Base-by-base conservation (phyloP, 1,140 invertebrate genomes). In the Adelges cooleyi region DNA sequence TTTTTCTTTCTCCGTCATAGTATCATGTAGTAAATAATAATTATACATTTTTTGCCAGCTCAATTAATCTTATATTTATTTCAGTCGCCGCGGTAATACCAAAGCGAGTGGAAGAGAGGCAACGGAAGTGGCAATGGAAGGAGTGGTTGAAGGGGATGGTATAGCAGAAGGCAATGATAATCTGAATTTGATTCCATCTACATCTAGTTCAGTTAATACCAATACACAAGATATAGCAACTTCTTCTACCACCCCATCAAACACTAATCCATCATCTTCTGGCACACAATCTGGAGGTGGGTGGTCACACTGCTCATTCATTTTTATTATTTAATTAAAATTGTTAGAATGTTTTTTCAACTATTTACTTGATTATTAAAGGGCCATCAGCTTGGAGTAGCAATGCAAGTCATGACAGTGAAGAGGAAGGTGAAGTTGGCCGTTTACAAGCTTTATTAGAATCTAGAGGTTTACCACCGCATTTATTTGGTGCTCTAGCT, bases 401-500 rank as follows among this genome's bases (percentile, higher is more conserved):
- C 1, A 69, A 69, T 51, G 69, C 72, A 18, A 72, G 72, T 65
- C 71, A 72, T 18, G 75, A 76, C 65, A 74, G 74, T 69, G 77
- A 78, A 66, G 90, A 93, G 76, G 90, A 93, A 73, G 86, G 86
- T 68, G 90, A 93, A 76, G 90, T 94, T 71, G 89, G 90, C 36
- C 80, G 90, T 25, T 77, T 92, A 22, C 90, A 93, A 77, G 92
- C 92, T 15, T 76, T 97, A 56, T 79, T 98, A 20, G 95, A 98
- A 79, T 89, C 94, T 18, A 81, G 93, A 71, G 95, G 95, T 10
- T 74, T 98, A 69, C 94, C 94, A 10, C 93, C 94, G 2, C 93
- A 97, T 75, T 80, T 98, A 29, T 93, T 98, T 74, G 92, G 94
- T 15, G 90, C 91, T 29, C 80, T 98, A 27, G 95, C 92, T 8